phyloP scores from a whole-genome alignment of 30 jellyfish, hydroid and myxozoan species.

The Cassiopea xamachana region DNA sequence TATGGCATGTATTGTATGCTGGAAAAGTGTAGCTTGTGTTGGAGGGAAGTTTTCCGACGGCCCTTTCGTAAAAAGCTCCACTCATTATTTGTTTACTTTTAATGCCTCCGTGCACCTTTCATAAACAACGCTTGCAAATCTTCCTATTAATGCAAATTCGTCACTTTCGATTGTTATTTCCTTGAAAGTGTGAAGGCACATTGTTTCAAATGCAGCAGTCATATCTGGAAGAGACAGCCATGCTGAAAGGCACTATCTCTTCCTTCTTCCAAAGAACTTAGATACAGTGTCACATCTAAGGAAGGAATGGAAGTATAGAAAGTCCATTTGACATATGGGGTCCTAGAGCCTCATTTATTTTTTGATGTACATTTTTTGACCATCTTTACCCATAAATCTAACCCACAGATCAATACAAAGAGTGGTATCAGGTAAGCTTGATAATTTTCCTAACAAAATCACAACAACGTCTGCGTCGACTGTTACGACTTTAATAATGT shows the following conservation, averaged over 20 bases:
- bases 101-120: conserved; percentile 26
- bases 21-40: not conserved
- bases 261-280: conserved; percentile 20
- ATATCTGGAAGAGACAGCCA: conserved; percentile 45
- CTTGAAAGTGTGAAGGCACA: not conserved
- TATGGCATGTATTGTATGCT: conserved; percentile 41
- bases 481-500: conserved; percentile 29
- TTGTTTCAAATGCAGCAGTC: conserved; percentile 28
- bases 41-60: not conserved
- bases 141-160: not conserved
- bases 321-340: not conserved
- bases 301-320: not conserved
- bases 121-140: conserved; percentile 25
- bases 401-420: conserved; percentile 45
- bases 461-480: conserved; percentile 55
- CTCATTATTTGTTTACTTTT: conserved; percentile 17
- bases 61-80: conserved; percentile 2
- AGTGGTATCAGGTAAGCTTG: not conserved
- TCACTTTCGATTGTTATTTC: not conserved
- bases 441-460: conserved; percentile 7
- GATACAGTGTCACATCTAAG: not conserved
- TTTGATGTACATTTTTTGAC: conserved; percentile 21
- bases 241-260: conserved; percentile 32
- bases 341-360: conserved; percentile 10
- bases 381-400: conserved; percentile 32